Percentiles rank a stretch among this genome's conserved stretches.
These are phyloP conservation scores for Balearica regulorum DNA, from an alignment of 2,797 vertebrate genomes.

Conservation along the genomic window DNA sequence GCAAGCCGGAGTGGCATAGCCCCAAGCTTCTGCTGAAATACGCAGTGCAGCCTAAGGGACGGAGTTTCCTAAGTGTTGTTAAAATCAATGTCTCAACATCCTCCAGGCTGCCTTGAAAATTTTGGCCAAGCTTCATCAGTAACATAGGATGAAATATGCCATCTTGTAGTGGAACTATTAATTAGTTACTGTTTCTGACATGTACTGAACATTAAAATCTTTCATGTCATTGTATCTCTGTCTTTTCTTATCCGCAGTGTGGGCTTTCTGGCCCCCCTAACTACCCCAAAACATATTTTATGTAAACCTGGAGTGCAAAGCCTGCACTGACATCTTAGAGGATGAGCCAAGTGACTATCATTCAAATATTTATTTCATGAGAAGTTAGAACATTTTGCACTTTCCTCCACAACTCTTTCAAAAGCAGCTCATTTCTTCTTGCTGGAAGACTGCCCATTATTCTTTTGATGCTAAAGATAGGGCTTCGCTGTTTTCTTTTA, in stretches of 20 bases:
- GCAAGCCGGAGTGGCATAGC: neutral
- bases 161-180: neutral
- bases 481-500: constrained; percentile 69
- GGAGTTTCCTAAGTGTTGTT: neutral
- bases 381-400: constrained; percentile 69
- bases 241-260: neutral
- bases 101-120: neutral
- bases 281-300: neutral
- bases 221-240: neutral
- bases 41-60: neutral
- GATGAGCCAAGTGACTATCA: constrained; percentile 49
- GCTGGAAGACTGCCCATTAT: constrained; percentile 69
- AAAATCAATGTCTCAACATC: neutral
- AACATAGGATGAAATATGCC: neutral
- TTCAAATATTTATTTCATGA: constrained; percentile 51
- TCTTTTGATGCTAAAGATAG: constrained; percentile 71
- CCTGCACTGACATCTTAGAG: neutral
- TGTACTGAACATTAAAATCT: neutral
- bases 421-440: constrained; percentile 68
- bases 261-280: neutral
- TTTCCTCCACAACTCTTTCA: constrained; percentile 67
- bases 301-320: neutral
- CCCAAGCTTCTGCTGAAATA: neutral
- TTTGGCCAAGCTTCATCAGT: neutral
- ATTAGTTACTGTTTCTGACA: neutral